Conservation (phyloP, 2,113 vertebrate genomes). For the Brachyhypopomus occidentalis region DNA sequence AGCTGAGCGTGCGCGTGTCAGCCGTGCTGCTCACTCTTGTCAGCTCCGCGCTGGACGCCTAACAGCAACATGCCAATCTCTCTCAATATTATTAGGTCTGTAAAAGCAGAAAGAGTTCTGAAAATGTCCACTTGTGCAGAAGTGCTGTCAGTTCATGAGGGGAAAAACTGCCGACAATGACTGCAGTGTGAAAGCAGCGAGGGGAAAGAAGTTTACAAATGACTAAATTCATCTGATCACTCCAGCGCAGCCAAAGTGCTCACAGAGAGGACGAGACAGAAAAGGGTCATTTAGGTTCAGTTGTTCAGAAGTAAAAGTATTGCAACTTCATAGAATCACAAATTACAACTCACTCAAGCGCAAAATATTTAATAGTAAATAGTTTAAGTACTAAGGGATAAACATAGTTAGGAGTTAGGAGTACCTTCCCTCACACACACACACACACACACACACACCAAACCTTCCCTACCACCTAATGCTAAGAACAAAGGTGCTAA, state of each 20-base stretch:
- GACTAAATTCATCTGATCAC: no score
- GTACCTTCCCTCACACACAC: neutral
- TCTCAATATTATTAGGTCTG: neutral
- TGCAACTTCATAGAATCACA: neutral
- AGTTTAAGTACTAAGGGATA: no score
- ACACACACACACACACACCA: constrained; percentile 19
- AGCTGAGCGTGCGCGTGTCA: neutral
- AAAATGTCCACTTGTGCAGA: neutral
- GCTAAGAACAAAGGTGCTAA: constrained; percentile 27
- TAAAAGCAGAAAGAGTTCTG: neutral
- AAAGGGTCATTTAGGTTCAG: neutral
- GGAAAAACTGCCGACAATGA: no score
- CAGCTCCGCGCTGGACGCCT: constrained; percentile 7
- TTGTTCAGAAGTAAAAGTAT: neutral
- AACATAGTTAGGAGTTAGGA: neutral
- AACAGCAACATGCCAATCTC: constrained; percentile 2
- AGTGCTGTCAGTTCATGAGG: neutral
- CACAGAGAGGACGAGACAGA: neutral
- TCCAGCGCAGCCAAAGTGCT: neutral
- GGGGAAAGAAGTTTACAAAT: no score
- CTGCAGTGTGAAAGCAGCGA: no score
- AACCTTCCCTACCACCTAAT: neutral
- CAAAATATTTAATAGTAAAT: no score
- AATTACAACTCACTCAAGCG: no score
- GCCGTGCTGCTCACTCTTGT: constrained; percentile 20